phyloP scores from a whole-genome alignment of 2,113 vertebrate genomes.

The Tetraodon nigroviridis region DNA sequence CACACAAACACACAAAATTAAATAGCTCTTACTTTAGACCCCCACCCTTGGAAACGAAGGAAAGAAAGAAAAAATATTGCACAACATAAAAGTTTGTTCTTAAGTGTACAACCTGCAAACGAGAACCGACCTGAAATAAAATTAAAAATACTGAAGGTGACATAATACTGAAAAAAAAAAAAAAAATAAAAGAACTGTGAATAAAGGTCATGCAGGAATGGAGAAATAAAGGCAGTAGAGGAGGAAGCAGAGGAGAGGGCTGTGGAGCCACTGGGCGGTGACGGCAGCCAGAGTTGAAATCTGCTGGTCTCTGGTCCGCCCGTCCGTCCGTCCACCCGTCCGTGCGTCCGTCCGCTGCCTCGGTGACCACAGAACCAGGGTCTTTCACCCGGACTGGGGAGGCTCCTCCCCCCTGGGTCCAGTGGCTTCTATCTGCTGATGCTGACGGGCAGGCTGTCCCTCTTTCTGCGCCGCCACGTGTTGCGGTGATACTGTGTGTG shows the following conservation, averaged over 20 bases:
- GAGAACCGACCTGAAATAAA: neutral
- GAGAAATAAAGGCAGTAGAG: constrained; percentile 39
- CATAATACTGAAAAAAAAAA: constrained; percentile 54
- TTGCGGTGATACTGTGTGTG: constrained; percentile 89
- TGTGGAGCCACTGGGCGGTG: neutral
- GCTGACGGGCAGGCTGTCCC: constrained; percentile 89
- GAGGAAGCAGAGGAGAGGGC: constrained; percentile 36
- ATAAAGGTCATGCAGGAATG: constrained; percentile 78
- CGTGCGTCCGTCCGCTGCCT: constrained; percentile 38
- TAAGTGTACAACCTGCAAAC: constrained; percentile 46
- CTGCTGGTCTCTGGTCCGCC: constrained; percentile 60
- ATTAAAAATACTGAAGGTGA: constrained; percentile 22
- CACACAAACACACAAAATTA: constrained; percentile 78
- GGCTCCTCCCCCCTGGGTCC: neutral
- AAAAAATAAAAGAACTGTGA: constrained; percentile 13
- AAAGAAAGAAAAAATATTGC: constrained; percentile 85
- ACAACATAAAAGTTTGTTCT: constrained; percentile 76
- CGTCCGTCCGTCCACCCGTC: constrained; percentile 38
- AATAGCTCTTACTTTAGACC: constrained; percentile 79
- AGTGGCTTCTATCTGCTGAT: constrained; percentile 86
- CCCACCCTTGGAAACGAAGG: constrained; percentile 25
- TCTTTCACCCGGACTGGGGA: constrained; percentile 26
- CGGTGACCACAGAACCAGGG: constrained; percentile 17
- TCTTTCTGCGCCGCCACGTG: constrained; percentile 89
- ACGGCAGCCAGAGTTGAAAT: constrained; percentile 25